Evolutionary conservation across 2,888 invertebrate species (phyloP), one percentile per base, ranked within the genome.

Genomic region (Torymus aiolomorphi): DNA sequence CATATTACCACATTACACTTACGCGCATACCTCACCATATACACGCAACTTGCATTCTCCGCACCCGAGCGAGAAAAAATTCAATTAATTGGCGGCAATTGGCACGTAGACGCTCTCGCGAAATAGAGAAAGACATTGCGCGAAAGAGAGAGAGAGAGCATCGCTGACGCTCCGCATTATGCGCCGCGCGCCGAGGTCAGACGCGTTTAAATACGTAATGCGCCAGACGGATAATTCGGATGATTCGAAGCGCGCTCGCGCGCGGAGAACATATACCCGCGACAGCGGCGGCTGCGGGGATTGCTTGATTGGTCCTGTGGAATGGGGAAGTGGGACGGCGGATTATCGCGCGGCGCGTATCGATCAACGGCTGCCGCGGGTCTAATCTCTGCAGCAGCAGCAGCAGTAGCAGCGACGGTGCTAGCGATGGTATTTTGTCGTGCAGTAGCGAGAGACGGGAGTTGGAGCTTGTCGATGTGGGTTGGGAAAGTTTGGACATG

Each of bases 181-280:
- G 54, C 52, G 24, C 65, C 31, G 52, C 18, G 31, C 14, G 31
- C 70, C 80, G 83, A 83, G 83, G 83, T 82, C 81, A 83, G 81
- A 80, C 76, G 67, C 66, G 79, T 71, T 82, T 87, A 86, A 86
- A 87, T 87, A 84, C 83, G 84, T 87, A 85, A 87, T 85, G 84
- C 80, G 83, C 84, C 85, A 85, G 86, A 86, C 86, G 82, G 83
- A 85, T 87, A 84, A 86, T 86, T 85, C 59, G 65, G 84, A 84
- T 86, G 83, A 85, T 86, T 85, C 81, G 78, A 79, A 3, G 31
- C 8, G 31, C 31, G 31, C 31, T 1, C 31, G 31, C 31, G 31
- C 31, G 31, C 31, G 69, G 74, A 79, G 75, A 78, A 78, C 71
- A 70, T 52, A 57, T 57, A 52, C 80, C 78, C 56, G 31, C 42